These are phyloP conservation scores for Paralvinella palmiformis DNA, from an alignment of 1,140 invertebrate genomes.

Conservation along the genomic window DNA sequence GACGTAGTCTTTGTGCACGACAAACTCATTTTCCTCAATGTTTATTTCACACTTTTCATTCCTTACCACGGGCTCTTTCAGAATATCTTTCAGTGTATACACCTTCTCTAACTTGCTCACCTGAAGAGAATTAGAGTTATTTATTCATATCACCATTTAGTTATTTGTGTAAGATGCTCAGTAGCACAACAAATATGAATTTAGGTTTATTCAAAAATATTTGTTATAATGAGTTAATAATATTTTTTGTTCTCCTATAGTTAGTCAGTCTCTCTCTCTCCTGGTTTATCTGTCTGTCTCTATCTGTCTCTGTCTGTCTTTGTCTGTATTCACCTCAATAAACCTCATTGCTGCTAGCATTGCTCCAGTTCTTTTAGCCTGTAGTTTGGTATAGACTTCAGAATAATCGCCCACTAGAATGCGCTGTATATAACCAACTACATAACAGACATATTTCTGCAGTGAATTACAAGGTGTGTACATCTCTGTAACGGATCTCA, in stretches of 20 bases:
- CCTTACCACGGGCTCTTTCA: conserved; percentile 24
- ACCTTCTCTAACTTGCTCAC: conserved; percentile 28
- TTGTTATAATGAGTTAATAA: too few species aligned
- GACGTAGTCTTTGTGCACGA: conserved; percentile 30
- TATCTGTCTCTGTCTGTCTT: too few species aligned
- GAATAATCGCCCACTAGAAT: conserved; percentile 27
- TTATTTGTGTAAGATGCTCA: too few species aligned
- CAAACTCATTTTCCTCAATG: conserved; percentile 25
- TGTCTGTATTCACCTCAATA: conserved; percentile 29
- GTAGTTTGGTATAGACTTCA: conserved; percentile 25
- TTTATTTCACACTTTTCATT: conserved; percentile 31
- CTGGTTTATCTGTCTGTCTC: too few species aligned
- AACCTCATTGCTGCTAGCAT: conserved; percentile 29
- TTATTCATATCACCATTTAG: too few species aligned
- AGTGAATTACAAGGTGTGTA: conserved; percentile 29
- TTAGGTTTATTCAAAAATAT: too few species aligned
- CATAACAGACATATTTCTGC: conserved; percentile 29
- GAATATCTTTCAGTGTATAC: conserved; percentile 27
- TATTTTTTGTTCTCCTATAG: too few species aligned
- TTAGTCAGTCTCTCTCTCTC: too few species aligned
- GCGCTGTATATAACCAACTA: conserved; percentile 33
- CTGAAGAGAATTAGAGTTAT: too few species aligned
- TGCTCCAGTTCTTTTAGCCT: conserved; percentile 21
- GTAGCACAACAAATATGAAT: too few species aligned
- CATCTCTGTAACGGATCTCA: conserved; percentile 26